Base-by-base conservation (phyloP, 92 coral and sea anemone genomes). In the Hydrozoanthus gracilis region DNA sequence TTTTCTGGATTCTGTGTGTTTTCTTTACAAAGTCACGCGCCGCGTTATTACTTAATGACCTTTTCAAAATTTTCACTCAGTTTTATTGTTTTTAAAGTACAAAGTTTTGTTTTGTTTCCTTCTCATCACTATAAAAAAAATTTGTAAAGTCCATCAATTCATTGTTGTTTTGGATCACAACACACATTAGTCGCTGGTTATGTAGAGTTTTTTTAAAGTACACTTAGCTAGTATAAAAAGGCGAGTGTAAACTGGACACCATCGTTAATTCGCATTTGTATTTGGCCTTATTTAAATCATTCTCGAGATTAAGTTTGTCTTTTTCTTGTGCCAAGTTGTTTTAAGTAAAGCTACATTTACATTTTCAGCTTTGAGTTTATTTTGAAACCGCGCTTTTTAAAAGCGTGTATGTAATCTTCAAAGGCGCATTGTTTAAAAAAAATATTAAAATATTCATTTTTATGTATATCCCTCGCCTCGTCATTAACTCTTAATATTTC, bases 21-120 rank as follows among this genome's bases (percentile, higher is more conserved):
- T 39, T 66, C 74, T 80, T 80, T 80, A 80, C 73, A 80, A 64
- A 80, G 85, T 80, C 85, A 80, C 85, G 85, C 85, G 85, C 66
- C 85, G 50, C 18, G 46, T 70, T 65, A 80, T 80, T 80, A 74
- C 49, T 3, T 49, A n/a, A 20, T 65, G 75, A 80, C 85, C 85
- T 80, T 80, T 67, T 80, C 85, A 80, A 67, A 80, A 47, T n/a
- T 80, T 65, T 64, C 72, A 46, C 64, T 66, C 10, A 80, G 60
- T 47, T 27, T 65, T 61, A 17, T 80, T 80, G 85, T 80, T 47
- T 27, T 17, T 48, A 65, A 80, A 16, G 49, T 64, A 65, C 85
- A 80, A 64, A 66, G 61, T 50, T 74, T 27, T 4, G 49, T 68
- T 80, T 80, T 80, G 74, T 80, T 80, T 67, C 54, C 8, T 46